A percentile compares a stretch with the other conserved stretches of the same genome.
These are phyloP conservation scores for Lithophane ornitopus DNA, from an alignment of 2,888 invertebrate species.

Conservation along the genomic window DNA sequence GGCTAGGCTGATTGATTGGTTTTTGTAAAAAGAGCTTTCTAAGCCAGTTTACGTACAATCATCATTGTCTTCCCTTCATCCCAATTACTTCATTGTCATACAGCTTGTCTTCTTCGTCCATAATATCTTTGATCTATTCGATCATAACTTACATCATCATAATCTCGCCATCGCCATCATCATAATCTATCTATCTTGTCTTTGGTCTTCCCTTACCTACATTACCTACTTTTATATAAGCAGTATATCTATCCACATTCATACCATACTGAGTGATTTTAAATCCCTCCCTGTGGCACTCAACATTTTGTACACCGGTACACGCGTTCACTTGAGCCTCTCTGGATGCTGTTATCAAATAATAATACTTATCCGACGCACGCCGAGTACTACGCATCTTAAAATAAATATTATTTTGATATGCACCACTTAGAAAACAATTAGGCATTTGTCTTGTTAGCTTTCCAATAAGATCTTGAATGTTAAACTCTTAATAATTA, in stretches of 20 bases:
- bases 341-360: slow-evolving; percentile 54
- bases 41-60: not conserved
- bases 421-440: slow-evolving; percentile 22
- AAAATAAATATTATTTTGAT: slow-evolving; percentile 45
- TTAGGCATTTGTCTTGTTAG: slow-evolving; percentile 23
- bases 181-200: not conserved
- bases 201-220: not conserved
- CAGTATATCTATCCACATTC: not conserved
- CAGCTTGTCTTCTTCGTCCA: not conserved
- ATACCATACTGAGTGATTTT: not conserved
- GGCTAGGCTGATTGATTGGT: too few species aligned
- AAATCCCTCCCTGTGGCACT: slow-evolving; percentile 49
- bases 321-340: slow-evolving; percentile 39
- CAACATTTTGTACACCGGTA: slow-evolving; percentile 31
- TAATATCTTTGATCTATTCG: not conserved
- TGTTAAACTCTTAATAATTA: not conserved
- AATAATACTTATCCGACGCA: slow-evolving; percentile 44
- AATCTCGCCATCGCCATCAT: too few species aligned
- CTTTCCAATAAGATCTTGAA: slow-evolving; percentile 19
- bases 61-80: not conserved
- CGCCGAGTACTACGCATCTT: slow-evolving; percentile 6
- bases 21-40: not conserved
- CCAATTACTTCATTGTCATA: not conserved
- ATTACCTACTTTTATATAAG: not conserved
- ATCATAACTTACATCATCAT: not conserved